Base-by-base conservation (phyloP, 1,140 invertebrate species). In the Bombus confusus region DNA sequence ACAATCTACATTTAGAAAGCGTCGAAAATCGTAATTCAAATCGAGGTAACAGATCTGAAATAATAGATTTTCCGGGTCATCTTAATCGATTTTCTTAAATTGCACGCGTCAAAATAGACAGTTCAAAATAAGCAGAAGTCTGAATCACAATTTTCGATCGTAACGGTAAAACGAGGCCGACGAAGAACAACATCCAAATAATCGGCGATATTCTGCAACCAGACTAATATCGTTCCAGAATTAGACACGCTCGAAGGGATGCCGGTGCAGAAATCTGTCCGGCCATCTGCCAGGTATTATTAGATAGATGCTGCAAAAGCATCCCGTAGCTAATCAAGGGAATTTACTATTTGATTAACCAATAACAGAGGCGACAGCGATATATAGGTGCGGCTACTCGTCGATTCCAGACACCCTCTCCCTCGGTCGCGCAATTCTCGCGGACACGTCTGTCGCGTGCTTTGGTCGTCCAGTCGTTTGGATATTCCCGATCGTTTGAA, bases 261-360 rank as follows among this genome's bases (percentile, higher is more conserved):
- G 22, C 22, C 41, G 64, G 41, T 74, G 77, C 64, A 57, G 59
- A 80, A 73, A 76, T 82, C 80, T 74, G 86, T 37, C 62, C 47
- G 84, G 83, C 86, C 89, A 90, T 90, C 89, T 90, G 88, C 88
- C 86, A 86, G 66, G 81, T 86, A 90, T 89, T 83, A 80, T 81
- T 80, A 73, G 76, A 78, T 80, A 77, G 68, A 90, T 41, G 74
- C 80, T 68, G 76, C 47, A 22, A 66, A 43, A 39, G 71, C 72
- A 87, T 87, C 86, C 79, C 41, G 72, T 39, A 64, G 59, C 88
- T 90, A 91, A 91, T 91, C 80, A 85, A 90, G 83, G 85, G 78
- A 71, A 81, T 77, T 87, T 87, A 73, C 71, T 91, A 91, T 91
- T 91, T 83, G 89, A 91, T 91, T 88, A 91, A 82, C 87, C 82